These are phyloP conservation scores for Drosophila niveifrons DNA, from an alignment of 2,888 invertebrate species.

Conservation along the genomic window DNA sequence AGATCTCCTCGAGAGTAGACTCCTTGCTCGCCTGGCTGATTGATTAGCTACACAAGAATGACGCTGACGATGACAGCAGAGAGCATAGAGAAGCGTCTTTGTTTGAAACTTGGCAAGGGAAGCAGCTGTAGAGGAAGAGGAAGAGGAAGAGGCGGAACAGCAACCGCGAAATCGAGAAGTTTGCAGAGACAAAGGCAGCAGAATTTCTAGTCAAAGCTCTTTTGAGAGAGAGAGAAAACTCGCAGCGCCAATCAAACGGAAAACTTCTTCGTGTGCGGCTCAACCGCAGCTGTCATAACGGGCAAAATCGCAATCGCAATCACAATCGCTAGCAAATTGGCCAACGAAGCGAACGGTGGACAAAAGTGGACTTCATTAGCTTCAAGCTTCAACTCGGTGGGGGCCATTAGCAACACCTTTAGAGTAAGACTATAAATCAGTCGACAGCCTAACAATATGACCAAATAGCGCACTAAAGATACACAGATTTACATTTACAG, in stretches of 20 bases:
- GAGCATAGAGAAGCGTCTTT: too few species aligned
- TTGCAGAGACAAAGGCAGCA: slow-evolving; percentile 63
- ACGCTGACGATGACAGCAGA: slow-evolving; percentile 47
- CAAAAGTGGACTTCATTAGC: slow-evolving; percentile 50
- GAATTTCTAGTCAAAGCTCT: slow-evolving; percentile 63
- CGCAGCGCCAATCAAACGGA: slow-evolving; percentile 62
- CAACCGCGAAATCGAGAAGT: slow-evolving; percentile 65
- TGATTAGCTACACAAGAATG: slow-evolving; percentile 48
- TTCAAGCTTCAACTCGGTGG: slow-evolving; percentile 21
- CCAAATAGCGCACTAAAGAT: slow-evolving; percentile 22
- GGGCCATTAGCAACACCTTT: slow-evolving; percentile 70
- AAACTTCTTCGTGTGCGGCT: slow-evolving; percentile 62
- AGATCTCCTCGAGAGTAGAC: slow-evolving; percentile 35
- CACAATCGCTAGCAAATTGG: slow-evolving; percentile 6
- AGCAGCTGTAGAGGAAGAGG: too few species aligned
- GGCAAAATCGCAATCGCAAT: too few species aligned
- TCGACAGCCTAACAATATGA: slow-evolving; percentile 18
- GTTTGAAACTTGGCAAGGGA: too few species aligned
- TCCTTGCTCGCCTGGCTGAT: slow-evolving; percentile 35
- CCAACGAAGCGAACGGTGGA: neutral
- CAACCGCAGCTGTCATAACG: slow-evolving; percentile 64
- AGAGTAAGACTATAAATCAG: slow-evolving; percentile 56
- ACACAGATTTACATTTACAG: slow-evolving; percentile 8
- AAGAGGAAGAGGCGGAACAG: too few species aligned
- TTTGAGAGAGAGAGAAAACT: slow-evolving; percentile 50